Evolutionary conservation across 2,113 vertebrate genomes (phyloP), one percentile per base, ranked within the genome.

Genomic region (Forbesichthys agassizii): DNA sequence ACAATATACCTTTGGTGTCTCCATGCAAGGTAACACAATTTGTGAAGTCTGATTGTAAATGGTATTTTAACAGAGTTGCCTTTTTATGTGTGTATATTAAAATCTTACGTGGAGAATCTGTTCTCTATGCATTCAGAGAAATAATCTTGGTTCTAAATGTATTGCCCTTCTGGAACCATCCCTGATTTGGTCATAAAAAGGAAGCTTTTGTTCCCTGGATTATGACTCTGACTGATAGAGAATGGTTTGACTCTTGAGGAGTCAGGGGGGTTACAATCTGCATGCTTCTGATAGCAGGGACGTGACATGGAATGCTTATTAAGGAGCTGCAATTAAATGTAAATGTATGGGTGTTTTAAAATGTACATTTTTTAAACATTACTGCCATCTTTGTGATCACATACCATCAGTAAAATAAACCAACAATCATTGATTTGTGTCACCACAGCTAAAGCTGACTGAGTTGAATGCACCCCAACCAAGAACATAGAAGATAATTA

Each of bases 261-360:
- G 4, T 42, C 36, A 42, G 36, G 36, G 64, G 62, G 54, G 73
- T 65, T 48, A 53, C 20, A 1, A 46, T 71, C 78, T 84, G 73
- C 61, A 58, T 68, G 62, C 49, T 57, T 68, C 57, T 61, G 75
- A 85, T 81, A 88, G 84, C 75, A 61, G 63, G 64, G 74, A 36
- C 68, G 61, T 54, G 65, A 84, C 88, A 73, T 80, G 76, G 70
- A 65, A 65, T 18, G 51, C 81, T 82, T 68, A 75, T 84, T 75
- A 71, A 65, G 76, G 53, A 78, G 55, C 85, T 64, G 80, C 64
- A 77, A 75, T 83, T 85, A 71, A 68, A 79, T 76, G 71, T 12
- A 74, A 78, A 88, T 48, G 42, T 56, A 64, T 68, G 65, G 72
- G 53, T 70, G 59, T 75, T 71, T 27, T 27, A 27, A 1, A 27